Evolutionary conservation across 2,888 invertebrate genomes (phyloP).

Genomic region (Leptinotarsa rubiginosa): DNA sequence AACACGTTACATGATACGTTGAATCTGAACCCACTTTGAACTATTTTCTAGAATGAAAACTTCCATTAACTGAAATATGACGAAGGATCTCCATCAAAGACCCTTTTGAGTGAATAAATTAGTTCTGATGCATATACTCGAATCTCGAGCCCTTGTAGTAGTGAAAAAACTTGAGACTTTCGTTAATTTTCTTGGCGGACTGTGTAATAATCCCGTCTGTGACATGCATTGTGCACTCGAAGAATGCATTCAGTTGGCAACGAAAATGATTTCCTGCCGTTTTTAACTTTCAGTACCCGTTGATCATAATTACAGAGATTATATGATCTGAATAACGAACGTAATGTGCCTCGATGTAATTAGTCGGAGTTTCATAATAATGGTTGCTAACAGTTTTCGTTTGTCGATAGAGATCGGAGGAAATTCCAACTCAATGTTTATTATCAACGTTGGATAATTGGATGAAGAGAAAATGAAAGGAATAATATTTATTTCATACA

Average conservation of each 20-base stretch:
- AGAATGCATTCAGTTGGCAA: slow-evolving; percentile 1
- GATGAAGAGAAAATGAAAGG: not conserved
- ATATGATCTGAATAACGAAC: slow-evolving; percentile 5
- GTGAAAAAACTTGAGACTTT: not conserved
- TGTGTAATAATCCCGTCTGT: not conserved
- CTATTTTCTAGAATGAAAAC: too few species aligned
- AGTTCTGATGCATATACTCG: too few species aligned
- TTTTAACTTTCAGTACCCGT: not conserved
- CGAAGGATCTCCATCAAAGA: too few species aligned
- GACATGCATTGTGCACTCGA: slow-evolving; percentile 1
- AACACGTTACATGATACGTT: too few species aligned
- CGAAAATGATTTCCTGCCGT: slow-evolving; percentile 3
- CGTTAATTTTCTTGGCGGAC: not conserved
- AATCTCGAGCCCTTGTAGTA: too few species aligned
- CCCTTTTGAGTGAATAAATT: too few species aligned
- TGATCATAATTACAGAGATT: slow-evolving; percentile 1
- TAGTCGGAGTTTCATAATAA: slow-evolving; percentile 4
- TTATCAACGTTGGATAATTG: not conserved
- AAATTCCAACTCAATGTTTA: not conserved
- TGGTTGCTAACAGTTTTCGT: slow-evolving; percentile 9
- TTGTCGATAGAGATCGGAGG: not conserved
- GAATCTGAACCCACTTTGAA: too few species aligned
- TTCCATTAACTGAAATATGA: too few species aligned
- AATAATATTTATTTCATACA: not conserved
- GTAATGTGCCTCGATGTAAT: not conserved